Evolutionary conservation across 2,113 vertebrate genomes (phyloP), one percentile per base, ranked within the genome.

Genomic region (Marcusenius ussheri): DNA sequence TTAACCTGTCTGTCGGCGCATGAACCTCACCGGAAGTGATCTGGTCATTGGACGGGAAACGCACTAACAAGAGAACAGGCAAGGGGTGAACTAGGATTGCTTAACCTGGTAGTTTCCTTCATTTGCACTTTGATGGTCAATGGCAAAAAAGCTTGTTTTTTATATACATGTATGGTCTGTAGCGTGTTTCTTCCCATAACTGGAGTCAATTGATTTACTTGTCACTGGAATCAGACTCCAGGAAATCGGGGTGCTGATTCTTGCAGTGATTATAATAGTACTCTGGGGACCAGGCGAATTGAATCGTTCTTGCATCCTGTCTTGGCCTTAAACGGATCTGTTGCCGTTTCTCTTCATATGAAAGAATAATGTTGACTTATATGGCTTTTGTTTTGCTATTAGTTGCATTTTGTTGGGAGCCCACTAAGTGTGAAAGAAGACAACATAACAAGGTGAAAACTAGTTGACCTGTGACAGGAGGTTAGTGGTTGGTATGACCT

Each of bases 1-100:
- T 95, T 96, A 95, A 95, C 95, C 95, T 56, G 53, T 94, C 92
- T 93, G 92, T 92, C 74, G 91, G 91, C 92, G 93, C 92, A 93
- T 93, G 94, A 93, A 90, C 91, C 89, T 92, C 49, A 31, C 47
- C 77, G 80, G 83, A 87, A 83, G 84, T 49, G 50, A 87, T 87
- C 49, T 62, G 70, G 46, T 74, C 85, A 91, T 90, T 62, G n/a
- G 53, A 88, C 62, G 27, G 51, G 88, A 50, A 91, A 88, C 13
- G 1, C 3, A 88, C 83, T 87, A 74, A 46, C 39, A 89, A 77
- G 39, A 58, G 2, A 1, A 24, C 51, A 24, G 83, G 70, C 35
- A 0, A 17, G 5, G 31, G 15, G 15, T 0, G 70, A 35, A 77
- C 3, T 13, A 42, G 1, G 70, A 77, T 74, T n/a, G 0, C 9